phyloP scores from a whole-genome alignment of 1,140 invertebrate genomes.

The Anastatus disparis region DNA sequence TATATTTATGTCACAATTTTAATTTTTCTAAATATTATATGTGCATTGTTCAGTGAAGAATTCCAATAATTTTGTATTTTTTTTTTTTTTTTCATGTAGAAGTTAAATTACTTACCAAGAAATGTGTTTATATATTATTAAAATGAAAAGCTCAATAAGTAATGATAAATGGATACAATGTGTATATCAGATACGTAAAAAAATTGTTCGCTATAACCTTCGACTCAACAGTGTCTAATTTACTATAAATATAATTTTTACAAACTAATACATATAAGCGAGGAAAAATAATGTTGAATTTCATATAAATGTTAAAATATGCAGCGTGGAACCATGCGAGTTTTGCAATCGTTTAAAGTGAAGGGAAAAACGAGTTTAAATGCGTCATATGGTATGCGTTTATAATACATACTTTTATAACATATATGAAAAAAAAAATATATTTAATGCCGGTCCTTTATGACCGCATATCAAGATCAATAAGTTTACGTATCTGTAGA shows the following conservation, averaged over 20 bases:
- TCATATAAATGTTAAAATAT: slow-evolving; percentile 16
- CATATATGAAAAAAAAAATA: slow-evolving; percentile 4
- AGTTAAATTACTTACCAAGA: too few species aligned
- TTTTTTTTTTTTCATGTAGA: too few species aligned
- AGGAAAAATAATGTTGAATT: slow-evolving; percentile 16
- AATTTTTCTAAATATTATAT: slow-evolving; percentile 5
- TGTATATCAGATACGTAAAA: too few species aligned
- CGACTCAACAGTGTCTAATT: not conserved
- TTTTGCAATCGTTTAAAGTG: slow-evolving; percentile 41
- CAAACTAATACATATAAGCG: too few species aligned
- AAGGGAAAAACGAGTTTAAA: slow-evolving; percentile 43
- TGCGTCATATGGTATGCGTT: not conserved
- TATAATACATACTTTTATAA: not conserved
- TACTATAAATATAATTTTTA: not conserved
- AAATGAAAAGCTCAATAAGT: too few species aligned
- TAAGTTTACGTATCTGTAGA: not conserved
- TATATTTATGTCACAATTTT: not conserved
- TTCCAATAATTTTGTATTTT: too few species aligned
- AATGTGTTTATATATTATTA: too few species aligned
- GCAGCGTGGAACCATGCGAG: not conserved
- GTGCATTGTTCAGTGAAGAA: too few species aligned
- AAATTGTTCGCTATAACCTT: not conserved
- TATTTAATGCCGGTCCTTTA: not conserved
- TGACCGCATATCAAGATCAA: slow-evolving; percentile 8
- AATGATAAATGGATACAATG: too few species aligned